Conservation (phyloP, 2,797 vertebrate genomes). For the Cyprinodon diabolis region DNA sequence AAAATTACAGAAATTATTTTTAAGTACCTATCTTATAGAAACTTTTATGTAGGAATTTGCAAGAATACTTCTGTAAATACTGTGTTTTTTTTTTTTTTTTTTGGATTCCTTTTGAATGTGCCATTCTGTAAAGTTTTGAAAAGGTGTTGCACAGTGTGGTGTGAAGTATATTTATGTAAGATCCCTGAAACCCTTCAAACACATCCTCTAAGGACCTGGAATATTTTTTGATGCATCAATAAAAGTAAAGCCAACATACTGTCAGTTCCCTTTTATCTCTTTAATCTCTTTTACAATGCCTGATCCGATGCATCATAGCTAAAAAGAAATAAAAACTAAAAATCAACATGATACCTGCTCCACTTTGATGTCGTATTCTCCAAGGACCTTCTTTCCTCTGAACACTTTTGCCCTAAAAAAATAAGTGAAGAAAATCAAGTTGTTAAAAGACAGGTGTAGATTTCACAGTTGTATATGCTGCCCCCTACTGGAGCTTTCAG, state of each 20-base stretch:
- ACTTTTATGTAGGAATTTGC: background rate
- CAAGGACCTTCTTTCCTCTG: conserved; percentile 93
- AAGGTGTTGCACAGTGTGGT: too few relatives aligned
- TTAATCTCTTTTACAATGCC: background rate
- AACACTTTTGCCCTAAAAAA: conserved; percentile 90
- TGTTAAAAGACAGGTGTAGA: conserved; percentile 10
- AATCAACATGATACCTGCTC: conserved; percentile 86
- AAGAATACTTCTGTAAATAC: background rate
- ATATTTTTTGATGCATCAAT: background rate
- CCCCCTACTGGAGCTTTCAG: conserved; percentile 64
- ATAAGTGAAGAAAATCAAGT: background rate
- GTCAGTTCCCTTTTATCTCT: conserved; percentile 27
- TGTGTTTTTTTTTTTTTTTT: background rate
- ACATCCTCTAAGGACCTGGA: background rate
- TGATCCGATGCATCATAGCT: conserved; percentile 10
- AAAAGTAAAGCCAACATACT: conserved; percentile 10
- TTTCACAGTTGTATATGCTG: conserved; percentile 51
- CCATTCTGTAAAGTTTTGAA: too few relatives aligned
- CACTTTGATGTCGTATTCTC: conserved; percentile 94
- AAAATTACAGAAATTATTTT: background rate
- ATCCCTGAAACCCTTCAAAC: background rate
- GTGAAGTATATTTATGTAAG: background rate
- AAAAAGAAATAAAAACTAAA: conserved; percentile 4
- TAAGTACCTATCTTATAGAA: background rate
- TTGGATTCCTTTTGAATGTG: too few relatives aligned